Percentiles rank a stretch among this genome's conserved stretches.
These are phyloP conservation scores for Menidia beryllina DNA, from an alignment of 2,113 vertebrate genomes.

Conservation along the genomic window DNA sequence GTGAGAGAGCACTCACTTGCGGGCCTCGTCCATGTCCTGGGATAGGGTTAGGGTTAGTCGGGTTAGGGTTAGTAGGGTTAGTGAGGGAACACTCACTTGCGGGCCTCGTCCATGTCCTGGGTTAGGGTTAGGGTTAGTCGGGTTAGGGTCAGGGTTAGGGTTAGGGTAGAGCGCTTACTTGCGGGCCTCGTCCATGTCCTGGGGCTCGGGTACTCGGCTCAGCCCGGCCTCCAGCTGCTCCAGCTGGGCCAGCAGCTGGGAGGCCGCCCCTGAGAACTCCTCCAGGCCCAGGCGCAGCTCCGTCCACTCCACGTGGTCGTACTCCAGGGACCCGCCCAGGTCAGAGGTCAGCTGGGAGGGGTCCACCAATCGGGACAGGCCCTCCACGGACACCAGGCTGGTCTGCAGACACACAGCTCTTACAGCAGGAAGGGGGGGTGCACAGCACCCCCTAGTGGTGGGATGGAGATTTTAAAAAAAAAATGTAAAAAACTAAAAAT, in stretches of 20 bases:
- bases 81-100: too few relatives aligned
- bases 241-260: slow-evolving; percentile 92
- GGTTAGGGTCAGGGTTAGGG: too few relatives aligned
- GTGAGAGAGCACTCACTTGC: too few relatives aligned
- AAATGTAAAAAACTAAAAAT: too few relatives aligned
- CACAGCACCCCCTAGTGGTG: too few relatives aligned
- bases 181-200: slow-evolving; percentile 93
- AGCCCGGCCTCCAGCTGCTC: slow-evolving; percentile 96
- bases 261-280: slow-evolving; percentile 94
- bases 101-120: too few relatives aligned
- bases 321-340: slow-evolving; percentile 96
- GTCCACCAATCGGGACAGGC: slow-evolving; percentile 94
- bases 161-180: slow-evolving; percentile 57
- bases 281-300: slow-evolving; percentile 95
- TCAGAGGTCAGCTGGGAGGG: slow-evolving; percentile 96
- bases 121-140: too few relatives aligned
- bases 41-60: too few relatives aligned
- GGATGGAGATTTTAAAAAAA: too few relatives aligned
- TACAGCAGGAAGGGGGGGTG: too few relatives aligned
- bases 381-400: slow-evolving; percentile 98
- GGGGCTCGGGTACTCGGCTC: slow-evolving; percentile 90
- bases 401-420: slow-evolving; percentile 80
- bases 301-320: slow-evolving; percentile 98
- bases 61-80: too few relatives aligned
- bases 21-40: too few relatives aligned